Conservation (phyloP, 2,888 invertebrate genomes). For the Candidula unifasciata region DNA sequence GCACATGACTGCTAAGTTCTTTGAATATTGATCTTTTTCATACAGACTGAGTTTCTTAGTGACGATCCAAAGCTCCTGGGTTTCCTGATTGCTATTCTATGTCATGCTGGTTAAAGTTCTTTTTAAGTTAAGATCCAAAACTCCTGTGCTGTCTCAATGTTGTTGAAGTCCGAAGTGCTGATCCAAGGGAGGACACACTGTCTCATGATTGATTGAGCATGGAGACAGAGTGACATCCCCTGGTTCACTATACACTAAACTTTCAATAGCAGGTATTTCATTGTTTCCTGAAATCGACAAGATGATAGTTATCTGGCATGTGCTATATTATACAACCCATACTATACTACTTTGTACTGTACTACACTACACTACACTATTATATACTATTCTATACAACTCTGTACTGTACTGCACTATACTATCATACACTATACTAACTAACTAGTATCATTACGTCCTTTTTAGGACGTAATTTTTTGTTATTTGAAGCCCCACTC, state of each 20-base stretch:
- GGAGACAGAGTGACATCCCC: slow-evolving; percentile 49
- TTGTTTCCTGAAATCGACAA: neutral
- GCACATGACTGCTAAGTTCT: no score
- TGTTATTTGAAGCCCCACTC: no score
- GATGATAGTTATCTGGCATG: no score
- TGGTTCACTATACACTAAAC: slow-evolving; percentile 17
- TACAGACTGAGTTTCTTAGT: no score
- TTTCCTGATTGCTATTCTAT: no score
- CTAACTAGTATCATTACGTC: no score
- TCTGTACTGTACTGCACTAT: neutral
- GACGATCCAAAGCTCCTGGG: no score
- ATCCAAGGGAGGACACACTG: slow-evolving; percentile 54
- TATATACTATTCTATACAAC: neutral
- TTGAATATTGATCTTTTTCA: no score
- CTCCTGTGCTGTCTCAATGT: no score
- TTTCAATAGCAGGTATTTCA: neutral
- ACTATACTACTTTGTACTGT: neutral
- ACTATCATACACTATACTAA: slow-evolving; percentile 1
- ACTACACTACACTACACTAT: neutral
- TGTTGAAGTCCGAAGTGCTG: neutral
- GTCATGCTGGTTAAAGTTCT: no score
- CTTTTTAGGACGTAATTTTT: no score
- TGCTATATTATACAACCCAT: neutral
- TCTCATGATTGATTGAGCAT: slow-evolving; percentile 45
- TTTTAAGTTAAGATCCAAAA: no score